phyloP scores from a whole-genome alignment of 1,140 invertebrate species.

The Telenomus remus region DNA sequence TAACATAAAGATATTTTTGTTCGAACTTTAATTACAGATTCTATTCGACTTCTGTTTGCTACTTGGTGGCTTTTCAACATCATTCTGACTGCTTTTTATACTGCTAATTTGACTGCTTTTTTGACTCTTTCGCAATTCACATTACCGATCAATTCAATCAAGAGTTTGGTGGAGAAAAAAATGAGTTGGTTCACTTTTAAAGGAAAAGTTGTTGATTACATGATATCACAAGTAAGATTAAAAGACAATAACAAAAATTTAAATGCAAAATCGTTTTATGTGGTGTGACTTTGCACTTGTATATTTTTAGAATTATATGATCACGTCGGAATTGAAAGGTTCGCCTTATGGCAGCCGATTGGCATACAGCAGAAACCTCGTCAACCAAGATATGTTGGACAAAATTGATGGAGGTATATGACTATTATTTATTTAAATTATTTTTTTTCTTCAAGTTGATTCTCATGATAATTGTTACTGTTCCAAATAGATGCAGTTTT shows the following conservation, averaged over 20 bases:
- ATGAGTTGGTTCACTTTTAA: constrained; percentile 82
- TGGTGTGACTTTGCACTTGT: too few species aligned
- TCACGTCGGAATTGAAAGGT: constrained; percentile 7
- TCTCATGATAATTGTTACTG: too few species aligned
- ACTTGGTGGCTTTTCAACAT: constrained; percentile 95
- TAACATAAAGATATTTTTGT: background rate
- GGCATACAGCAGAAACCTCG: constrained; percentile 39
- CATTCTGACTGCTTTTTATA: constrained; percentile 92
- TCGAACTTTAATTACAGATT: constrained; percentile 77
- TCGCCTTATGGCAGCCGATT: constrained; percentile 29
- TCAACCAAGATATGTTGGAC: constrained; percentile 39
- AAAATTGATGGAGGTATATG: constrained; percentile 39
- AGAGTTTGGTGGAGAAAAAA: constrained; percentile 81
- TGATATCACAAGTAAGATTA: constrained; percentile 78
- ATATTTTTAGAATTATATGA: constrained; percentile 40
- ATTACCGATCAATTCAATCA: constrained; percentile 81
- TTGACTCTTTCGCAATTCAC: constrained; percentile 89
- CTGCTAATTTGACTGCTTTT: constrained; percentile 92
- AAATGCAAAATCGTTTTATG: too few species aligned
- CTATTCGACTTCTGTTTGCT: constrained; percentile 87
- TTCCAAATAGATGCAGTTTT: constrained; percentile 76
- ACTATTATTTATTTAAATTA: too few species aligned
- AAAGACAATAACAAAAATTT: constrained; percentile 4
- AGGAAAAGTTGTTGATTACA: constrained; percentile 81
- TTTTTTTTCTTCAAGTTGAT: too few species aligned